Evolutionary conservation across 2,113 vertebrate genomes (phyloP), one percentile per base, ranked within the genome.

Genomic region (Oncorhynchus keta): DNA sequence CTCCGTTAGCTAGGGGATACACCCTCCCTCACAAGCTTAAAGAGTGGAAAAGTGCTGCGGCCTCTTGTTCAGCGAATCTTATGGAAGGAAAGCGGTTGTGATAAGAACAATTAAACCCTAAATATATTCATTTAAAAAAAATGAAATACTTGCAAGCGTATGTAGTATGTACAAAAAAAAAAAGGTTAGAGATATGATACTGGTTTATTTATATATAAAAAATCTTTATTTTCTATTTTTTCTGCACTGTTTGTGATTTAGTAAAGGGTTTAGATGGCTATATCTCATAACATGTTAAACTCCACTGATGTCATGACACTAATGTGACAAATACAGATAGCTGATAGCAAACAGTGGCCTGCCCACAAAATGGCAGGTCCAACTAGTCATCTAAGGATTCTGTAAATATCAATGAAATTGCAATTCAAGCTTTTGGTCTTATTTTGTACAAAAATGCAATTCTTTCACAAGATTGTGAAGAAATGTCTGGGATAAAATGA

Each of bases 141-240:
- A 45, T 89, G 77, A 81, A 90, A 83, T 85, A 88, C 76, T 87
- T 87, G 81, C 82, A 86, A 85, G 86, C 76, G 68, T 85, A 84
- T 88, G 79, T 88, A 12, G 8, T 45, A 45, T 45, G 39, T 45
- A 45, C 81, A 86, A 35, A 35, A 35, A 35, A 35, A 35, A 35
- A 83, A 75, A 59, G 68, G 80, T 88, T 86, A 81, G 76, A 45
- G 8, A 80, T 79, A 84, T 73, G 72, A 88, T 88, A 80, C 90
- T 88, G 86, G 85, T 91, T 88, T 93, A 93, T 94, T 93, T 93
- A 93, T 93, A 91, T 88, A 89, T 55, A 77, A 82, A 85, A 76
- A 83, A 74, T 64, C 70, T 81, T 82, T 90, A 59, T 86, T 89
- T 90, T 89, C 89, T 83, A 82, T 85, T 59, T 82, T 79, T 76